Base-by-base conservation (phyloP, 2,888 invertebrate species). In the Pherbina coryleti region DNA sequence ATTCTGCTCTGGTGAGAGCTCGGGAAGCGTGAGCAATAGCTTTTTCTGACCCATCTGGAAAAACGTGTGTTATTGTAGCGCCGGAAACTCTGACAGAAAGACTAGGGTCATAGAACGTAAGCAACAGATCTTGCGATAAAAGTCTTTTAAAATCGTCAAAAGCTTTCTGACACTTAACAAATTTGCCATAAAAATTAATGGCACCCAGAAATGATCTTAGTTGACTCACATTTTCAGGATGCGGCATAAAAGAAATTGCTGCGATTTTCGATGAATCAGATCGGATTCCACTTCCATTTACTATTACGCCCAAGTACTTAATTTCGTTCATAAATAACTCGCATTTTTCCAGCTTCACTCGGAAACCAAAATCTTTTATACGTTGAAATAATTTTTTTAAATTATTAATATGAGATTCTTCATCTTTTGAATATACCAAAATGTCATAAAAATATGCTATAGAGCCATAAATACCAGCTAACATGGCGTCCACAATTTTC, bases 391-490 rank as follows among this genome's bases (percentile, higher is more conserved):
- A 11, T 11, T 3, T 19, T 22, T 11, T 19, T 25, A 60, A 11
- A n/a, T 4, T n/a, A 25, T 19, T n/a, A n/a, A n/a, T 60, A 19
- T 25, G 11, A 25, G 11, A 11, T 11, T 22, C n/a, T 25, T 60
- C 60, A 60, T 11, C 11, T 25, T 14, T 60, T 60, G 19, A 19
- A 2, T 2, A n/a, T 25, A 19, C 60, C 17, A 51, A 14, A 60
- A 60, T 25, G 22, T 69, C 69, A 25, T 69, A 49, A 25, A 69
- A 51, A 51, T 69, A 69, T 44, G 69, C 25, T 69, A 25, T 69
- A 7, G 25, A 19, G 25, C 51, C 69, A 5, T 22, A 4, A 17
- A 72, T 8, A 1, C 37, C 72, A 19, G 37, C 19, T 11, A 57
- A 34, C 3, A n/a, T n/a, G 17, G 55, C 25, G 11, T 72, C 72